phyloP scores from a whole-genome alignment of 2,113 vertebrate species.

The Callipepla squamata region DNA sequence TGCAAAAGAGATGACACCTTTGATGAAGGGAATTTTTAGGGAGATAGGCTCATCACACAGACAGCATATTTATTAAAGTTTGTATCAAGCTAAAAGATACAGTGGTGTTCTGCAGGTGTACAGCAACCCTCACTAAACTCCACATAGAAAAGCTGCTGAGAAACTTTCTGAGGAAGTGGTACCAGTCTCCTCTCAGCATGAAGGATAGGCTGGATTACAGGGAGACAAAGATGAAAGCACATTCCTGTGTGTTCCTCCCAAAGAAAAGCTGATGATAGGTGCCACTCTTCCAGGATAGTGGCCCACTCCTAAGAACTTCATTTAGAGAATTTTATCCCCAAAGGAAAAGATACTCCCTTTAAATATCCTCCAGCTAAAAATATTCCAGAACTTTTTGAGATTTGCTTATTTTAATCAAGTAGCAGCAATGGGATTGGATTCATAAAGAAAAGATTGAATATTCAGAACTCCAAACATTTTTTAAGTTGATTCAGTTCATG shows the following conservation, averaged over 20 bases:
- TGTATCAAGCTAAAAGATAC: background rate
- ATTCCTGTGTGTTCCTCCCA: background rate
- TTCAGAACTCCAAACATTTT: background rate
- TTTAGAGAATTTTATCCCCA: background rate
- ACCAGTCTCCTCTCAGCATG: slow-evolving; percentile 4
- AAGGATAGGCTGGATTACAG: background rate
- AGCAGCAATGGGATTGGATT: background rate
- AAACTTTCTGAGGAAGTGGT: background rate
- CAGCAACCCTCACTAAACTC: background rate
- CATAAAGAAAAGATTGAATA: background rate
- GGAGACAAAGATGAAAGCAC: background rate
- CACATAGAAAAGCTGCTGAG: background rate
- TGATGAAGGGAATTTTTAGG: background rate
- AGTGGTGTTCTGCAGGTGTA: background rate
- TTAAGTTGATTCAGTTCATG: background rate
- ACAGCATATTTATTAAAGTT: background rate
- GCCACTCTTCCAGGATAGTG: background rate
- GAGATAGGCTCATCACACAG: background rate
- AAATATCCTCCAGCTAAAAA: background rate
- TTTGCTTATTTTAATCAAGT: background rate
- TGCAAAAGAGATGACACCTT: background rate
- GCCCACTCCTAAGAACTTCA: background rate
- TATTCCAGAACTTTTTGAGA: background rate
- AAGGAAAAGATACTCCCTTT: background rate
- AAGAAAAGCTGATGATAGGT: background rate